Evolutionary conservation across 2,113 vertebrate genomes (phyloP), one percentile per base, ranked within the genome.

Genomic region (Phalacrocorax carbo): DNA sequence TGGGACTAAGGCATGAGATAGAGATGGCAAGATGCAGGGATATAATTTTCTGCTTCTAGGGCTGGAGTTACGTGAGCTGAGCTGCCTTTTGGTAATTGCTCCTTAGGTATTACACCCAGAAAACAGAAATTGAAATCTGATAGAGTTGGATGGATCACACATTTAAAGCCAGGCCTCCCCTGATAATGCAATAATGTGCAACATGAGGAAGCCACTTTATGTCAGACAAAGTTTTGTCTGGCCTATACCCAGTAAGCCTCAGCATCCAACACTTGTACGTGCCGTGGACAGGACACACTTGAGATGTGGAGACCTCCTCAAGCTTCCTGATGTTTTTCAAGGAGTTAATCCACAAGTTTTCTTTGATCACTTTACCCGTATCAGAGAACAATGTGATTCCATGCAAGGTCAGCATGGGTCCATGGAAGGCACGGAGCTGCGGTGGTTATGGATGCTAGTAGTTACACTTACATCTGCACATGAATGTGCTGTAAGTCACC

Each of bases 1-100:
- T 94, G 55, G 54, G 29, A 65, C 78, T 96, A 96, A 97, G 94
- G 96, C 58, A 85, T 2, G 18, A 86, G 54, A 92, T 58, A 23
- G 75, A 90, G 62, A 73, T 57, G 40, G 78, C 0, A 3, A 93
- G 71, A 83, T 65, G 79, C 10, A 10, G 64, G 66, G 44, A 68
- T 86, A 65, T 61, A 36, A 84, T 78, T 72, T 86, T 54, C 42
- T 64, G 54, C 88, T 79, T 44, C 48, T 70, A 42, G 46, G 22
- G 46, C 5, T 27, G 51, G 69, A 68, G 42, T 58, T 65, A 27
- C 51, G 77, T 44, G 76, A 90, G 62, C 42, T 3, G 18, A 77
- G 58, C 42, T 80, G 48, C 81, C 73, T 64, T 94, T 42, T 0
- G 0, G 27, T 77, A 83, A 89, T 91, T 92, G 44, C 23, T 88